phyloP scores from a whole-genome alignment of 30 jellyfish, hydroid and myxozoan genomes.

The Catostylus mosaicus region DNA sequence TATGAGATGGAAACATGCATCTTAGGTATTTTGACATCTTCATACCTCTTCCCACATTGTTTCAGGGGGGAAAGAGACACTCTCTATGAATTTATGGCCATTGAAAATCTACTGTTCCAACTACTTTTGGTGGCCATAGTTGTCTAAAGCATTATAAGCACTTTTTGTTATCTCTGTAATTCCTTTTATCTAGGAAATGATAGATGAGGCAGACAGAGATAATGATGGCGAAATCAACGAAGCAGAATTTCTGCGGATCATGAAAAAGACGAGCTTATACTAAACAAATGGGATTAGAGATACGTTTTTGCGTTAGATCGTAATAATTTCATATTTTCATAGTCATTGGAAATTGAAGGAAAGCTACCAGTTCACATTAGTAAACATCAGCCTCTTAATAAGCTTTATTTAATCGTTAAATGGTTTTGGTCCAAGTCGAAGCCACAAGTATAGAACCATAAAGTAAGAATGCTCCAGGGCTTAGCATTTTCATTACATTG shows the following conservation, averaged over 20 bases:
- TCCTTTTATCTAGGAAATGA: slow-evolving; percentile 85
- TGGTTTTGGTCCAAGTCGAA: not conserved
- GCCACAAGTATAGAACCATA: not conserved
- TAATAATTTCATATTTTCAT: not conserved
- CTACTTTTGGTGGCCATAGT: no score
- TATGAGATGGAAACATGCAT: no score
- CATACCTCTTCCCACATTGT: no score
- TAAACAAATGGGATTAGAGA: slow-evolving; percentile 6
- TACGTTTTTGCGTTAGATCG: not conserved
- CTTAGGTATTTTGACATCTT: no score
- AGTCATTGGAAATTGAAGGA: not conserved
- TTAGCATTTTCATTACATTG: not conserved
- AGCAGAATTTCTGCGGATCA: slow-evolving; percentile 89
- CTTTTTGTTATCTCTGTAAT: not conserved
- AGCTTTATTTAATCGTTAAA: not conserved
- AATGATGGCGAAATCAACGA: slow-evolving; percentile 99
- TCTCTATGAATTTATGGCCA: no score
- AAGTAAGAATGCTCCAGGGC: not conserved
- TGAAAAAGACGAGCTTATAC: slow-evolving; percentile 93
- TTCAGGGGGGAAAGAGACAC: no score
- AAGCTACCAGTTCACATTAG: slow-evolving; percentile 15
- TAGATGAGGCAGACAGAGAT: slow-evolving; percentile 99
- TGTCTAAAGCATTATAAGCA: no score
- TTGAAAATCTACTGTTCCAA: no score
- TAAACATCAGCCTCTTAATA: not conserved